Evolutionary conservation across 2,888 invertebrate genomes (phyloP).

Genomic region (Beris morrisii): DNA sequence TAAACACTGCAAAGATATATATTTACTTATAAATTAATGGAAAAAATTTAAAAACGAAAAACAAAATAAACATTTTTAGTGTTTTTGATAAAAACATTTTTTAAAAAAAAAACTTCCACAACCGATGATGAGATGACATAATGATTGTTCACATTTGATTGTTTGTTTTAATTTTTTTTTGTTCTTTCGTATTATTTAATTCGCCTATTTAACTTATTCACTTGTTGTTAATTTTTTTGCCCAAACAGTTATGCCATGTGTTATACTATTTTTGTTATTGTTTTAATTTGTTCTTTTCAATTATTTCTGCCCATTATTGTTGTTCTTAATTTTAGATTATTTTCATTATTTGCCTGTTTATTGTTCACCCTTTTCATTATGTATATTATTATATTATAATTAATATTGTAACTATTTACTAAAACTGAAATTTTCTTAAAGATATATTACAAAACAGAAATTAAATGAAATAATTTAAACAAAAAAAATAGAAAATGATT

Average conservation of each 20-base stretch:
- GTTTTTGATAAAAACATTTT: background rate
- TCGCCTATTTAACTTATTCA: background rate
- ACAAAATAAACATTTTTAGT: background rate
- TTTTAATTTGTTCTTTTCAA: constrained; percentile 24
- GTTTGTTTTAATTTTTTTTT: constrained; percentile 32
- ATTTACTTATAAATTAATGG: background rate
- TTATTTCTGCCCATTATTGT: constrained; percentile 9
- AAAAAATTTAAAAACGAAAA: constrained; percentile 1
- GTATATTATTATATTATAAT: constrained; percentile 18
- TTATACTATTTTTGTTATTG: constrained; percentile 37
- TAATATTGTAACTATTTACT: constrained; percentile 25
- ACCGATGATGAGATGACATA: constrained; percentile 34
- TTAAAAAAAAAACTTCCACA: constrained; percentile 14
- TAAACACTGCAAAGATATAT: constrained; percentile 11
- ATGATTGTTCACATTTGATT: constrained; percentile 46
- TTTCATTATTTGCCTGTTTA: constrained; percentile 24
- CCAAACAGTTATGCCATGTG: background rate
- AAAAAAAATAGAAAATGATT: background rate
- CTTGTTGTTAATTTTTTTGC: background rate
- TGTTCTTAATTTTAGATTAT: constrained; percentile 33
- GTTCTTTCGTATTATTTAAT: background rate
- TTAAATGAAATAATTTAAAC: constrained; percentile 1
- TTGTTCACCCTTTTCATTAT: constrained; percentile 14
- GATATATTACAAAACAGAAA: constrained; percentile 21
- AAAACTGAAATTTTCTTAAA: constrained; percentile 38